Percentiles rank a stretch among this genome's conserved stretches.
phyloP scores from a whole-genome alignment of 2,888 invertebrate genomes.

The Xestia rhomboidea region DNA sequence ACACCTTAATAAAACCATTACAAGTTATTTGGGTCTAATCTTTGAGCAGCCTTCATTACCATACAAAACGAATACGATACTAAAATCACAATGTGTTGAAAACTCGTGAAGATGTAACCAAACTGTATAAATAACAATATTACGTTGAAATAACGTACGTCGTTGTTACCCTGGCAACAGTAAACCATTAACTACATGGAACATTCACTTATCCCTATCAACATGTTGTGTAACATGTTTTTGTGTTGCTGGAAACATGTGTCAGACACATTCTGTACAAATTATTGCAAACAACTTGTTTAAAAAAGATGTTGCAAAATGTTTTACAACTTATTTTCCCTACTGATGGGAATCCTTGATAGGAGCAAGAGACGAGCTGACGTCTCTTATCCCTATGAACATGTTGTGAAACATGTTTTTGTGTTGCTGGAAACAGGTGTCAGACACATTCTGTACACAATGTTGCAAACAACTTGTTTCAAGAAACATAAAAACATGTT shows the following conservation, averaged over 20 bases:
- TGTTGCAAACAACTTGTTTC: background rate
- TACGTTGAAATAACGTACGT: constrained; percentile 55
- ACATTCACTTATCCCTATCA: constrained; percentile 1
- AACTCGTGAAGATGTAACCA: constrained; percentile 47
- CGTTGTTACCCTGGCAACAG: constrained; percentile 36
- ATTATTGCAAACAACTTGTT: no score
- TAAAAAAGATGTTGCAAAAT: background rate
- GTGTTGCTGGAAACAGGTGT: background rate
- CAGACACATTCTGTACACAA: background rate
- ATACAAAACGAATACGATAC: constrained; percentile 40
- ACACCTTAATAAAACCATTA: constrained; percentile 25
- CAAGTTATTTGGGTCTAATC: constrained; percentile 74
- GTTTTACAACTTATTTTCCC: no score
- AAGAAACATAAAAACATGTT: background rate
- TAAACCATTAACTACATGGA: constrained; percentile 42
- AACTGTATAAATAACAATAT: constrained; percentile 40
- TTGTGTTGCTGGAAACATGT: background rate
- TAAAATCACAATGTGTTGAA: constrained; percentile 46
- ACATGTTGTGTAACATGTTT: background rate
- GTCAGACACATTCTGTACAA: background rate
- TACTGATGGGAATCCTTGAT: no score
- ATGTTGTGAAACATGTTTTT: background rate
- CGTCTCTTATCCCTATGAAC: constrained; percentile 2
- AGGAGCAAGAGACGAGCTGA: background rate
- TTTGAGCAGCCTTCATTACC: constrained; percentile 72